Evolutionary conservation across 2,113 vertebrate genomes (phyloP).

Genomic region (Dasyprocta punctata): DNA sequence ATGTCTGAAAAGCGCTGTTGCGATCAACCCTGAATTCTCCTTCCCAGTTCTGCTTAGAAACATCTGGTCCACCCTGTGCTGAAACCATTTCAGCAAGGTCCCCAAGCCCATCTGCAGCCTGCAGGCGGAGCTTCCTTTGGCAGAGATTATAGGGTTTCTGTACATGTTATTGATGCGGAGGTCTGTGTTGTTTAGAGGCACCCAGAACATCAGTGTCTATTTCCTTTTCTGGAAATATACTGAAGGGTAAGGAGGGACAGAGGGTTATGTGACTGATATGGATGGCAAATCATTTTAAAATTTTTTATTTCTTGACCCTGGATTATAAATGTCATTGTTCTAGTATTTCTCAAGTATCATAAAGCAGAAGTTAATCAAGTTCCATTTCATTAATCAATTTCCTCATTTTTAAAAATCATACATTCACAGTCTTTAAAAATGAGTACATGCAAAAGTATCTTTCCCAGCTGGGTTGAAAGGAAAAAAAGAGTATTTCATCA

Average conservation of each 20-base stretch:
- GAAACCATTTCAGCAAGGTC: background rate
- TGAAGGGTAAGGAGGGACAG: background rate
- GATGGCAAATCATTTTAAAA: background rate
- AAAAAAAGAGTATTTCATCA: background rate
- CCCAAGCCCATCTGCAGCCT: conserved; percentile 32
- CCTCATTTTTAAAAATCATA: background rate
- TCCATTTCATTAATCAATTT: conserved; percentile 69
- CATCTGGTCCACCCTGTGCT: background rate
- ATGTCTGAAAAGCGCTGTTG: background rate
- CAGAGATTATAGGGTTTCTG: conserved; percentile 47
- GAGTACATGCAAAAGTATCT: conserved; percentile 17
- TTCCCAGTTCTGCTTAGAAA: background rate
- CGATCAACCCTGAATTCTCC: conserved; percentile 35
- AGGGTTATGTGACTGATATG: background rate
- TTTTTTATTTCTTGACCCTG: background rate
- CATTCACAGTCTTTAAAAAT: conserved; percentile 4
- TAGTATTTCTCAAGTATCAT: conserved; percentile 58
- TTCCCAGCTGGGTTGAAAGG: background rate
- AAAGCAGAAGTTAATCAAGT: conserved; percentile 54
- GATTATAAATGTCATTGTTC: background rate
- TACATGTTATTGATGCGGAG: conserved; percentile 42
- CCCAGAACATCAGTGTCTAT: conserved; percentile 6
- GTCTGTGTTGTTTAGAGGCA: conserved; percentile 32
- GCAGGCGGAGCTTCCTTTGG: background rate
- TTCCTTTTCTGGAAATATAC: conserved; percentile 63